Evolutionary conservation across 2,888 invertebrate species (phyloP), one percentile per base, ranked within the genome.

Genomic region (Clunio marinus): DNA sequence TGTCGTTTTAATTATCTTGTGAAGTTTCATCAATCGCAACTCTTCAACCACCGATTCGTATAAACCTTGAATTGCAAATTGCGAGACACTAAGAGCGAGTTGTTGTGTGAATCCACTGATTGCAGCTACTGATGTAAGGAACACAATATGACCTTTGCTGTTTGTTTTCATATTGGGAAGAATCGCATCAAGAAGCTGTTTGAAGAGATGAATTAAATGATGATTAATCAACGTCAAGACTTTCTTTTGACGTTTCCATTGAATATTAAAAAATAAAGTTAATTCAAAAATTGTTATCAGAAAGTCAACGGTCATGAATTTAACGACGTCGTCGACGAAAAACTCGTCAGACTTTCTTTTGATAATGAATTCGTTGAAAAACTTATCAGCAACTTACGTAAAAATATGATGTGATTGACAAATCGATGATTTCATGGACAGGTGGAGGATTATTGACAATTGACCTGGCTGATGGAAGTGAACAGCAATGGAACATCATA

Each of bases 51-150:
- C 75, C 1, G 85, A 83, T 73, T 86, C 85, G 0, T 85, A 84
- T 35, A 86, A 77, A 2, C 87, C 86, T 73, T 85, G 83, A 1
- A 86, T 82, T 15, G 86, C 87, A 75, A 86, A 86, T 76, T 86
- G 86, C 0, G 86, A 83, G 0, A 86, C 83, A 69, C 84, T 83
- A 13, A 85, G 76, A 0, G 85, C 84, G 76, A 86, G 81, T 72
- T 83, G 82, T 71, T 82, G 81, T 57, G 82, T 81, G 22, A 83
- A 79, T 60, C 84, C 83, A 69, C 84, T 83, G 1, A 85, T 76
- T 3, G 85, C 85, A 67, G 85, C 85, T 1, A 85, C 84, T 8
- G 86, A 86, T 2, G 84, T 85, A 25, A 86, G 74, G 1, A 84
- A 82, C 2, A 85, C 82, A 58, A 86, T 81, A 70, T 86, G 86